Evolutionary conservation across 2,888 invertebrate species (phyloP).

Genomic region (Dexiosoma caninum): DNA sequence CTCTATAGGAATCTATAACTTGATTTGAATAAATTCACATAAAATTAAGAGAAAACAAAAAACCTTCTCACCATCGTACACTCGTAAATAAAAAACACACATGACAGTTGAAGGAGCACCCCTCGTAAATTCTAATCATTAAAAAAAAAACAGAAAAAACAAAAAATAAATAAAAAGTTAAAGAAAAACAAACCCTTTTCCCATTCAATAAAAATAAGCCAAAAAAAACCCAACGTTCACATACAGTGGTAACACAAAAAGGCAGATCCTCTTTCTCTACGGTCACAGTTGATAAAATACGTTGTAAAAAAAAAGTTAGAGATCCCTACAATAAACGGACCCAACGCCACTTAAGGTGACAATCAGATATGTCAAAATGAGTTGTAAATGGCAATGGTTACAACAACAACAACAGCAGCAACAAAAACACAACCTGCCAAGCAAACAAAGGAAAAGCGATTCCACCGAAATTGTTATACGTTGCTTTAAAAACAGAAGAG

Average conservation of each 20-base stretch:
- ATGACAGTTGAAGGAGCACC: slow-evolving; percentile 54
- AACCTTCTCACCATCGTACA: slow-evolving; percentile 25
- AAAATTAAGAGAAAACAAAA: neutral
- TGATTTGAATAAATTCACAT: slow-evolving; percentile 30
- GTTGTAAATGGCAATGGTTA: slow-evolving; percentile 61
- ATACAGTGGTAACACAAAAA: slow-evolving; percentile 8
- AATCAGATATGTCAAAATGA: slow-evolving; percentile 65
- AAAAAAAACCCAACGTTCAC: slow-evolving; percentile 4
- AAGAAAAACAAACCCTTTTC: slow-evolving; percentile 51
- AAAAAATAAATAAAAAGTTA: no score
- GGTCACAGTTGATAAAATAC: slow-evolving; percentile 11
- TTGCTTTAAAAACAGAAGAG: slow-evolving; percentile 10
- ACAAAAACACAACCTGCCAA: slow-evolving; percentile 31
- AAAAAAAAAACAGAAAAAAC: neutral
- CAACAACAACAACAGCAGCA: slow-evolving; percentile 18
- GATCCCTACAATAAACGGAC: slow-evolving; percentile 58
- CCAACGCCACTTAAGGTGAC: slow-evolving; percentile 65
- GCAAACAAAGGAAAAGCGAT: slow-evolving; percentile 16
- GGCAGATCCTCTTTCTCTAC: slow-evolving; percentile 14
- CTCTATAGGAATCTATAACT: slow-evolving; percentile 47
- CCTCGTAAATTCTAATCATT: slow-evolving; percentile 62
- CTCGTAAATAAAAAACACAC: slow-evolving; percentile 19
- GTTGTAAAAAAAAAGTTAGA: slow-evolving; percentile 51
- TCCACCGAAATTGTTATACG: slow-evolving; percentile 43
- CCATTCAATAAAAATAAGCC: neutral